phyloP scores from a whole-genome alignment of 2,113 vertebrate species.

The Tachysurus fulvidraco region DNA sequence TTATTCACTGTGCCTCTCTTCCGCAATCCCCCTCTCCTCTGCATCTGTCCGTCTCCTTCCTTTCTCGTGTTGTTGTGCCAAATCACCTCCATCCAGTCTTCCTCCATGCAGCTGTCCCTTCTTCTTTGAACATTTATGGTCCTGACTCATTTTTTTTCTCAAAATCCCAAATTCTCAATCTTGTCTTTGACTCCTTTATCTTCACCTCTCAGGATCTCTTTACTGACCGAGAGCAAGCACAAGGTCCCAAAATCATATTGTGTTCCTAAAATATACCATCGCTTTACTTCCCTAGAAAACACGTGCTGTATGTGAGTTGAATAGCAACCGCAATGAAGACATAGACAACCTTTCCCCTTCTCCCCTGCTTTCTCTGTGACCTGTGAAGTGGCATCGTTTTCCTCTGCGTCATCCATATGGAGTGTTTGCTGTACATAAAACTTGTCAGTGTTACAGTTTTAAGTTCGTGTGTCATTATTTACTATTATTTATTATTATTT shows the following conservation, averaged over 20 bases:
- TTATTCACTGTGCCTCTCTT: slow-evolving; percentile 32
- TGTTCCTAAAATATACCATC: background rate
- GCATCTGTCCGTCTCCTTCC: slow-evolving; percentile 37
- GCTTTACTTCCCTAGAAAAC: background rate
- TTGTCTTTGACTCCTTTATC: background rate
- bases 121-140: slow-evolving; percentile 25
- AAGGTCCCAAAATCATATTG: background rate
- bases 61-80: slow-evolving; percentile 32
- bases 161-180: background rate
- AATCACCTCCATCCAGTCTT: slow-evolving; percentile 17
- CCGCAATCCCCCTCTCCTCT: slow-evolving; percentile 25
- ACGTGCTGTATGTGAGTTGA: background rate
- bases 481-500: slow-evolving; percentile 35
- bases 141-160: background rate
- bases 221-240: background rate
- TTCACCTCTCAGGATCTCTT: background rate
- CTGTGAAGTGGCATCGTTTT: background rate
- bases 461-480: background rate
- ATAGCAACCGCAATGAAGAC: background rate
- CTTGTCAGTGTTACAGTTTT: background rate
- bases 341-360: background rate
- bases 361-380: background rate
- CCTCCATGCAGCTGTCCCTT: slow-evolving; percentile 16
- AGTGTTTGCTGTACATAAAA: background rate
- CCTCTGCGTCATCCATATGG: background rate